A percentile compares a stretch with the other conserved stretches of the same genome.
Evolutionary conservation across 1,140 invertebrate species (phyloP).

Genomic region (Cotesia chilonis): DNA sequence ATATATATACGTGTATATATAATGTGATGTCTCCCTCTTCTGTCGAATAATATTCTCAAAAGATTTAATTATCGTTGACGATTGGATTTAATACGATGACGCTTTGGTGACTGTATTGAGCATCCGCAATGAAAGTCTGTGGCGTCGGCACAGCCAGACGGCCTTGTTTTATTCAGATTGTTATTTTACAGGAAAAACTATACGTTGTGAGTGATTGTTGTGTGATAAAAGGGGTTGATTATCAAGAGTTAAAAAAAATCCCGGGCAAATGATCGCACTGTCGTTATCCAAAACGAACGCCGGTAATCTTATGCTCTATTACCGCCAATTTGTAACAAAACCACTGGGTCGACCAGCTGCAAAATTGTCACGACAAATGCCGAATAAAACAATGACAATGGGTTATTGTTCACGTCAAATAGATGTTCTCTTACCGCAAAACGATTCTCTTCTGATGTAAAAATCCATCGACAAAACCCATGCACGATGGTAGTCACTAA

Average conservation of each 20-base stretch:
- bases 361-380: constrained; percentile 4
- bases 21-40: no score
- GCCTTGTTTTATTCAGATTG: no score
- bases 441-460: constrained; percentile 21
- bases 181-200: no score
- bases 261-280: constrained; percentile 17
- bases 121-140: no score
- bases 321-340: constrained; percentile 18
- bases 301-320: constrained; percentile 22
- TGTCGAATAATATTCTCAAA: no score
- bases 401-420: constrained; percentile 8
- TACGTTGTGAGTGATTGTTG: no score
- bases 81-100: no score
- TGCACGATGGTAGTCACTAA: constrained; percentile 25
- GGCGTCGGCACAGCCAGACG: no score
- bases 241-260: not conserved
- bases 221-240: no score
- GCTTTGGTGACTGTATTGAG: no score
- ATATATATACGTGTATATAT: no score
- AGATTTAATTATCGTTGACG: no score
- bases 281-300: constrained; percentile 24
- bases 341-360: constrained; percentile 9
- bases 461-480: constrained; percentile 27
- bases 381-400: not conserved
- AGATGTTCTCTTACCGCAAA: constrained; percentile 15